A percentile compares a stretch with the other conserved stretches of the same genome.
Conservation (phyloP, 2,888 invertebrate species). For the Elysia crispata region DNA sequence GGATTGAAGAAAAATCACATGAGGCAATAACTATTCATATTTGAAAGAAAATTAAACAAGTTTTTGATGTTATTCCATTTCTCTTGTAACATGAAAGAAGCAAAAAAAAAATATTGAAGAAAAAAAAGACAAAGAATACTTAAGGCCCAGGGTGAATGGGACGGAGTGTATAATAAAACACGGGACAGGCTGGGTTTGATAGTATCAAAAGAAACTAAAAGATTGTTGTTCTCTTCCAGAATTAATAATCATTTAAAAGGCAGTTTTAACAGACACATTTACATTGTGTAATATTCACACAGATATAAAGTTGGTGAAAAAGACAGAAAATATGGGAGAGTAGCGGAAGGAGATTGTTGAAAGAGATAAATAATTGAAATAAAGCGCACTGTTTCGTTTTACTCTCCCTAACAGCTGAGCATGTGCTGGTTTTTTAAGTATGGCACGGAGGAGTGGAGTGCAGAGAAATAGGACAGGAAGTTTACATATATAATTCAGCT, state of each 20-base stretch:
- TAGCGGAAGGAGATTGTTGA: neutral
- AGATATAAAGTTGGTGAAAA: no score
- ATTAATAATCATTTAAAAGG: neutral
- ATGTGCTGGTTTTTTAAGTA: no score
- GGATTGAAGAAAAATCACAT: no score
- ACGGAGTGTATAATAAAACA: neutral
- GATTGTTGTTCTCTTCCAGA: slow-evolving; percentile 12
- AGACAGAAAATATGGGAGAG: neutral
- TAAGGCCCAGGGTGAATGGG: neutral
- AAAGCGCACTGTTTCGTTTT: no score
- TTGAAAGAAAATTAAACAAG: neutral
- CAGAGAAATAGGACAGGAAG: no score
- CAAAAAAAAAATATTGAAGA: no score
- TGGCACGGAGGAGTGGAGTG: no score
- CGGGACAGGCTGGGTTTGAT: neutral
- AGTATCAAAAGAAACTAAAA: neutral
- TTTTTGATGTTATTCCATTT: neutral
- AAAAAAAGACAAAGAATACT: neutral
- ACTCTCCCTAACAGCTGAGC: no score
- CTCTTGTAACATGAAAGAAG: neutral
- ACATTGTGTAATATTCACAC: no score
- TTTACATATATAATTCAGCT: no score
- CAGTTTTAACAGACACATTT: neutral
- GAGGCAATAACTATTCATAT: no score
- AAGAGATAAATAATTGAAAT: no score